Evolutionary conservation across 2,113 vertebrate species (phyloP).

Genomic region (Odocoileus hemionus): DNA sequence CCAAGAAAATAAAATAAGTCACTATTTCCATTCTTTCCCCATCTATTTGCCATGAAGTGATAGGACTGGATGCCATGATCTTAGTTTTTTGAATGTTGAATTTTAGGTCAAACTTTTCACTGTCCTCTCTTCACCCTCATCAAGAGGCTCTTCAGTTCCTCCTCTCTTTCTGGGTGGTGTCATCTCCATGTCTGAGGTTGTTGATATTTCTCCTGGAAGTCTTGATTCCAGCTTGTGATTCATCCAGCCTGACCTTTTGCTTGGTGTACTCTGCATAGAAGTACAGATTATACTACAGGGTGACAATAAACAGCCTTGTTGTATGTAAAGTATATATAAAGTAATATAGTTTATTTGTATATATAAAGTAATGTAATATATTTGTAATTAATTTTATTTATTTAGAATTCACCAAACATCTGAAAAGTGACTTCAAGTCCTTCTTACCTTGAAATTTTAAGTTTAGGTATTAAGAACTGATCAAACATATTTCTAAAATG

Average conservation of each 20-base stretch:
- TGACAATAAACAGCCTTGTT: background rate
- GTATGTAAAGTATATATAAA: no score
- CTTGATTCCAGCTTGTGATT: background rate
- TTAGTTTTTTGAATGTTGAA: background rate
- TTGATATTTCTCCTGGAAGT: background rate
- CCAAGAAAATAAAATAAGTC: background rate
- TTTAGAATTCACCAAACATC: background rate
- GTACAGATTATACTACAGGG: background rate
- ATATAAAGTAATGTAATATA: no score
- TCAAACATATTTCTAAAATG: background rate
- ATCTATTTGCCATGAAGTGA: background rate
- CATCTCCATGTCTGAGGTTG: background rate
- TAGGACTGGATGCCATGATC: background rate
- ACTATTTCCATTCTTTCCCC: background rate
- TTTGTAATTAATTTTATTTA: no score
- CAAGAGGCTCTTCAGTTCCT: background rate
- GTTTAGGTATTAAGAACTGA: background rate
- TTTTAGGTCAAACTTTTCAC: background rate
- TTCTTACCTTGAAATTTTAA: background rate
- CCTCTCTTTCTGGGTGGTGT: background rate
- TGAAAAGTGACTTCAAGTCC: background rate
- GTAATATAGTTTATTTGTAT: no score
- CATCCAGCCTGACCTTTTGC: background rate
- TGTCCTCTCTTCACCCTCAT: background rate
- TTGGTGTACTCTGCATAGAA: background rate